These are phyloP conservation scores for Prietella phreatophila DNA, from an alignment of 2,113 vertebrate species.

Conservation along the genomic window DNA sequence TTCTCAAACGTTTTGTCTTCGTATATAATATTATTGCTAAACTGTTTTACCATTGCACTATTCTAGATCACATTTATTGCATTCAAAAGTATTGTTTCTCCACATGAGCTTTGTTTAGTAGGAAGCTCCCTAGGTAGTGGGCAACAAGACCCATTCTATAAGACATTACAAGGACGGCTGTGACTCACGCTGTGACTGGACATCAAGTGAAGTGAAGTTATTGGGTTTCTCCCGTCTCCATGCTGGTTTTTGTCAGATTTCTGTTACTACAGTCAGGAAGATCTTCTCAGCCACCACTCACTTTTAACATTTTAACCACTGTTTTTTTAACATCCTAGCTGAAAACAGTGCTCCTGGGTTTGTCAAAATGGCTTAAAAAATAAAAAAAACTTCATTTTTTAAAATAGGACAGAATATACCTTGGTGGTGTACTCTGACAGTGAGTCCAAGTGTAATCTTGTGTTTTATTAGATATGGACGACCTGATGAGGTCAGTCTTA, in stretches of 20 bases:
- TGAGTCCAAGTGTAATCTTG: no score
- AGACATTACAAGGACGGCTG: not conserved
- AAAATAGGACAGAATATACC: no score
- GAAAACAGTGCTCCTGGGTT: no score
- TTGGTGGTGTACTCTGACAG: no score
- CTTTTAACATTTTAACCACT: no score
- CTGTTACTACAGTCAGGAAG: not conserved
- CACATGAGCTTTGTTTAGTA: not conserved
- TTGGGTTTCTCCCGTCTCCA: not conserved
- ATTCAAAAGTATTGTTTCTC: not conserved
- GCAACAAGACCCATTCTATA: not conserved
- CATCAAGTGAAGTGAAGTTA: not conserved
- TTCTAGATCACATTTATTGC: not conserved
- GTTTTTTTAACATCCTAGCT: no score
- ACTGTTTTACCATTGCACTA: not conserved
- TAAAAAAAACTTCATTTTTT: no score
- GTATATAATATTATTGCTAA: not conserved
- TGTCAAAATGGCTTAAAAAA: no score
- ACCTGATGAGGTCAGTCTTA: no score
- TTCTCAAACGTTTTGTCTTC: not conserved
- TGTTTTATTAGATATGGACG: no score
- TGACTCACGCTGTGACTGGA: not conserved
- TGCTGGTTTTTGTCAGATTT: not conserved
- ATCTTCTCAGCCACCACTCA: not conserved
- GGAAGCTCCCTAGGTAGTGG: not conserved